Conservation (phyloP, 2,113 vertebrate species). For the Chaetorhynchus papuensis region DNA sequence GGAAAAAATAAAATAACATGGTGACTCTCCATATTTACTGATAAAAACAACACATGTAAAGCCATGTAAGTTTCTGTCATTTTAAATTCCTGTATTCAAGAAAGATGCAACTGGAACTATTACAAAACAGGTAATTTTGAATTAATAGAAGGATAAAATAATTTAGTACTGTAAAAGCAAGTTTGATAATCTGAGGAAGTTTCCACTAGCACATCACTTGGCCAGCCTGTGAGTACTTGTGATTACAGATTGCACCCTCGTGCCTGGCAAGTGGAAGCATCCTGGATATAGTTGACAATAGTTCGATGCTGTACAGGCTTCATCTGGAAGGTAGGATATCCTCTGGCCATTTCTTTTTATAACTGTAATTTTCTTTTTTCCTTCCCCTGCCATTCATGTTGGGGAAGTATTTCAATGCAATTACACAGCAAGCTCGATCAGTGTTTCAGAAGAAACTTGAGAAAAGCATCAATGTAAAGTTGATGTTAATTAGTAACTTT, state of each 20-base stretch:
- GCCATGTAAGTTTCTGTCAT: neutral
- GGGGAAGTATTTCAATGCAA: neutral
- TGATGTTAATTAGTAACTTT: neutral
- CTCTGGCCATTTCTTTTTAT: neutral
- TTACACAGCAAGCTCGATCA: neutral
- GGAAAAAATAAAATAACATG: neutral
- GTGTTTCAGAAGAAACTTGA: neutral
- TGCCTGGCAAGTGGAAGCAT: slow-evolving; percentile 73
- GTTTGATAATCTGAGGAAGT: neutral
- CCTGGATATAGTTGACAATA: slow-evolving; percentile 84
- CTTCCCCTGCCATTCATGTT: neutral
- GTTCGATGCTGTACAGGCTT: slow-evolving; percentile 88
- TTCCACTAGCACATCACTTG: neutral
- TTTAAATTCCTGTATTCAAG: neutral
- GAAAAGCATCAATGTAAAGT: neutral
- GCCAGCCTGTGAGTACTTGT: neutral
- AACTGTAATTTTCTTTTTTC: neutral
- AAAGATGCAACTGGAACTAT: neutral
- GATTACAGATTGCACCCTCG: slow-evolving; percentile 74
- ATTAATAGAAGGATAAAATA: neutral
- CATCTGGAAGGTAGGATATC: slow-evolving; percentile 85
- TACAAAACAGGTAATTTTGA: neutral
- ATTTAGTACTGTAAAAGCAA: neutral
- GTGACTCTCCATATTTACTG: neutral
- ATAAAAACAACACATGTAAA: neutral